Evolutionary conservation across 2,113 vertebrate genomes (phyloP).

Genomic region (Elachura formosa): DNA sequence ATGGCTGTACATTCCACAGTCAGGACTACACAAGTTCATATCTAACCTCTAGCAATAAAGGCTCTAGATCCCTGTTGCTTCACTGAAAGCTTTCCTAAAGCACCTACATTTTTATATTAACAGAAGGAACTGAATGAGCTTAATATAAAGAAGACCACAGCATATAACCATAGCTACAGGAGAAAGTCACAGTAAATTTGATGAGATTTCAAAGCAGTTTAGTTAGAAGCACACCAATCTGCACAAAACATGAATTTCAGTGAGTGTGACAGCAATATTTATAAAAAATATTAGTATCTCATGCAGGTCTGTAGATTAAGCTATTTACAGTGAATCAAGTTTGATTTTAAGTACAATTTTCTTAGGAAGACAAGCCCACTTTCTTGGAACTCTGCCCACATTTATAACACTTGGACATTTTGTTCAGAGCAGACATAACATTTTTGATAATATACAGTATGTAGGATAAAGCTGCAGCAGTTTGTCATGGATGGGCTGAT

Average conservation of each 20-base stretch:
- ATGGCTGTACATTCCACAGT: neutral
- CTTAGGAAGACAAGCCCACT: neutral
- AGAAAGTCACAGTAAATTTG: neutral
- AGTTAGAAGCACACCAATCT: neutral
- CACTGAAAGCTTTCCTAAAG: neutral
- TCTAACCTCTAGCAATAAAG: neutral
- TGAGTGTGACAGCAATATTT: neutral
- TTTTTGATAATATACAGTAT: neutral
- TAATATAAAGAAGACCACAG: neutral
- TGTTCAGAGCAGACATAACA: constrained; percentile 49
- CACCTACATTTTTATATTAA: neutral
- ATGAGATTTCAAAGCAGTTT: neutral
- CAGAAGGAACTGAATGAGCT: neutral
- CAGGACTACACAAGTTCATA: neutral
- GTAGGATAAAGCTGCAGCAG: constrained; percentile 8
- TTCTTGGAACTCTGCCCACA: neutral
- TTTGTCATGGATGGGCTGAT: constrained; percentile 44
- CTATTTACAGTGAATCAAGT: neutral
- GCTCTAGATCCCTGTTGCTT: neutral
- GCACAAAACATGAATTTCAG: neutral
- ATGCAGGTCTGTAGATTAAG: neutral
- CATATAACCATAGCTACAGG: neutral
- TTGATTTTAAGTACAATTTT: neutral
- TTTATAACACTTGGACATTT: constrained; percentile 30
- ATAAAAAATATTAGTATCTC: neutral